Base-by-base conservation (phyloP, 1,140 invertebrate species). In the Hylyphantes graminicola region DNA sequence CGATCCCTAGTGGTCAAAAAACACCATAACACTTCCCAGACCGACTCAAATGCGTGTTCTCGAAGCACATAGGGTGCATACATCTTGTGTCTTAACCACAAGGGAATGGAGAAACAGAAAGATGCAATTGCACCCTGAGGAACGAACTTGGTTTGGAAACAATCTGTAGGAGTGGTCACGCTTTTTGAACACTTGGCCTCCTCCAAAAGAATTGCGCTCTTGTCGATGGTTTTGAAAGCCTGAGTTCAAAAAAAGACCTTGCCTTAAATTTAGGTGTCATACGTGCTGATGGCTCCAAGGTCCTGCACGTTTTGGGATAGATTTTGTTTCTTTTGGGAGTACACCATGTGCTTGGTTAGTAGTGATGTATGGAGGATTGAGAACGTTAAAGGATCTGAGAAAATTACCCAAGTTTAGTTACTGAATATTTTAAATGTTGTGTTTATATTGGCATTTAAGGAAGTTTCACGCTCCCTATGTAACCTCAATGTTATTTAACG, bases 151-250 rank as follows among this genome's bases (percentile, higher is more conserved):
- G 0, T n/a, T 7, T 15, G 72, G 35, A 74, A 74, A 74, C 72
- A 57, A 35, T 74, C 72, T 19, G 70, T 9, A n/a, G 55, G 53
- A 73, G 51, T 55, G 48, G 70, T 9, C 51, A 73, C 17, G 70
- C 57, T 2, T 61, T 17, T 35, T 68, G 67, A 50, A 19, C 35
- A 2, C 68, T 54, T 1, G 48, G 68, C 35, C 17, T n/a, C 19
- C n/a, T 57, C 57, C 7, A 19, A 19, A 57, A 19, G 15, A 54
- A 57, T 57, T 74, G 9, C n/a, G 12, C 53, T 21, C 53, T 19
- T 21, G 53, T 4, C 53, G 72, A 21, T 57, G 9, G 54, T 74
- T 57, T 74, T n/a, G 8, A 10, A 74, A 2, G 15, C n/a, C 3
- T 5, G 9, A 9, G 17, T 57, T 74, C 10, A 54, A 70, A 10